Base-by-base conservation (phyloP, 2,888 invertebrate species). In the Philonicus albiceps region DNA sequence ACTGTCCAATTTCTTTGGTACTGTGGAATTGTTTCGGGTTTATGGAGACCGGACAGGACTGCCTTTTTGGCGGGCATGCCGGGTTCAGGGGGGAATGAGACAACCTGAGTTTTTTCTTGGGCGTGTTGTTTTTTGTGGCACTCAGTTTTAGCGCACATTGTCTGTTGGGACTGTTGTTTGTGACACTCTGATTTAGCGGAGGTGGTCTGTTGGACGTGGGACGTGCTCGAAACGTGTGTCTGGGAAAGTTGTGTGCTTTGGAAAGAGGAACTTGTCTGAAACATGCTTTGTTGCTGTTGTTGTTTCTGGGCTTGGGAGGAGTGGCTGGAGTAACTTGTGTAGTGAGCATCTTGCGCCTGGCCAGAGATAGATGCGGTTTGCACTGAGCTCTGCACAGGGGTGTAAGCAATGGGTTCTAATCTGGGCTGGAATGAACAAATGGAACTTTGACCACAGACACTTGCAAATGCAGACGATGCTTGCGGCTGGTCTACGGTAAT, bases 1-100 rank as follows among this genome's bases (percentile, higher is more conserved):
- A 93, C 93, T 88, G 94, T 94, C 90, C 95, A 93, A 90, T 95
- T 94, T 90, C 94, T 93, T 91, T 95, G 95, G 90, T 95, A 95
- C 86, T 94, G 92, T 8, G 95, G 95, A 90, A 95, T 93, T 90
- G 92, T 93, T 89, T 94, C 94, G 22, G 95, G 93, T 91, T 94
- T 94, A 87, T 94, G 94, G 88, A 95, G 92, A 86, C 94, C 94
- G 86, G 94, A 93, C 89, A 93, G 92, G 85, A 90, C 89, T 89
- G 90, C 88, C 83, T 88, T 87, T 88, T 91, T 91, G 86, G 89
- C 89, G 73, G 80, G 83, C 87, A 91, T 90, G 13, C 91, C 89
- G 86, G 91, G 91, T 88, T 92, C 91, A 88, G 92, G 91, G 64
- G 92, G 91, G 83, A 91, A 91, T 43, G 91, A 90, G 87, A 91